Evolutionary conservation across 2,797 vertebrate species (phyloP).

Genomic region (Sitta carolinensis): DNA sequence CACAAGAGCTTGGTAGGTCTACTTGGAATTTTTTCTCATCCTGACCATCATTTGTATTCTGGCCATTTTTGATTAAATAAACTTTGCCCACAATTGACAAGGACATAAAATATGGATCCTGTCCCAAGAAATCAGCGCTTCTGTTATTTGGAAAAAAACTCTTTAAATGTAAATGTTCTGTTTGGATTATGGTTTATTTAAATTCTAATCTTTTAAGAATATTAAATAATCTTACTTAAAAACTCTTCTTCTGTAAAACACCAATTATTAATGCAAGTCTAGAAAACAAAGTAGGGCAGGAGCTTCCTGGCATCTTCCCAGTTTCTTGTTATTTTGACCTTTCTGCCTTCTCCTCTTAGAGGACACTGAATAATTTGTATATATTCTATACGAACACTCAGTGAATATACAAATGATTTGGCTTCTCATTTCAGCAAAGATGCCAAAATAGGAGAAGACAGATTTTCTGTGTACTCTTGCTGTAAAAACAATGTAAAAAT

Average conservation of each 20-base stretch:
- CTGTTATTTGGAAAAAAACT: neutral
- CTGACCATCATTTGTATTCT: neutral
- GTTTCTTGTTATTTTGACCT: slow-evolving; percentile 27
- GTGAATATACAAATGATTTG: slow-evolving; percentile 45
- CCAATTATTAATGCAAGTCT: neutral
- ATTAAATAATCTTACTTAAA: neutral
- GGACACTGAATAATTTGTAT: slow-evolving; percentile 41
- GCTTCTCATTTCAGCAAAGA: slow-evolving; percentile 20
- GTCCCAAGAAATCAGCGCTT: neutral
- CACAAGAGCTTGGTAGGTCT: neutral
- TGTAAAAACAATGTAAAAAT: slow-evolving; percentile 43
- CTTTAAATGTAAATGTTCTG: neutral
- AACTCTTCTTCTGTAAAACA: neutral
- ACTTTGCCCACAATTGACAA: neutral
- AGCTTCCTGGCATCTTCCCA: slow-evolving; percentile 19
- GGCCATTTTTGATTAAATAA: neutral
- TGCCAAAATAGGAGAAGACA: slow-evolving; percentile 56
- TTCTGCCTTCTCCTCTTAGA: slow-evolving; percentile 24
- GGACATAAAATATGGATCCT: neutral
- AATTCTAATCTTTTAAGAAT: neutral
- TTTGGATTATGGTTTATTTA: slow-evolving; percentile 8
- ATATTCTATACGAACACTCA: slow-evolving; percentile 47
- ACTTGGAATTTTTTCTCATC: neutral
- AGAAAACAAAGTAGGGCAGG: slow-evolving; percentile 10
- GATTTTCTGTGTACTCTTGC: slow-evolving; percentile 45